Evolutionary conservation across 2,888 invertebrate species (phyloP), one percentile per base, ranked within the genome.

Genomic region (Macropis europaea): DNA sequence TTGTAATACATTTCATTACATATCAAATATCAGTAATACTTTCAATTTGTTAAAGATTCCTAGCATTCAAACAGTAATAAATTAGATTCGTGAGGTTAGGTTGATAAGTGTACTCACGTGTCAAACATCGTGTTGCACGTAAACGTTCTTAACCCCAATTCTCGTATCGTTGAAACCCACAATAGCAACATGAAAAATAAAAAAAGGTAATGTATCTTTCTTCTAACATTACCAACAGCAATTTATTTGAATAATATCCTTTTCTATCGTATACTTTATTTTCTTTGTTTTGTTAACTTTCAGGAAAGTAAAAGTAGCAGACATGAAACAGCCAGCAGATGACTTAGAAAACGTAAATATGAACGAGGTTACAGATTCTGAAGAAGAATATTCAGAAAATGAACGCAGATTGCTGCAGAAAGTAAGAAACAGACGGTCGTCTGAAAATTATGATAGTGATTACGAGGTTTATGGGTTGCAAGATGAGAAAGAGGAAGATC

Each of bases 351-450:
- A 91, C 73, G 82, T 90, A 57, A 92, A 92, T 53, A 92, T 93
- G 71, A 94, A 94, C 85, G 93, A 93, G 64, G 92, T 92, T 30
- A 93, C 93, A 2, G 94, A 94, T 86, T 95, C 95, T 0, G 95
- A 95, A 84, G 92, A 94, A 83, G 95, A 95, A 75, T 95, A 94
- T 84, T 92, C 93, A 53, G 92, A 93, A 68, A 92, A 91, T 57
- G 95, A 95, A 84, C 94, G 92, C 71, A 90, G 90, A 72, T 87
- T 95, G 5, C 84, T 95, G 47, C 90, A 93, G 28, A 93, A 94
- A 86, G 92, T 93, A 0, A 91, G 93, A 3, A 92, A 92, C 81
- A 84, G 80, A 56, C 89, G 91, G 72, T 91, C 91, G 75, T 90
- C 90, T 1, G 88, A 91, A 77, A 91, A 92, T 71, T 92, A 91